Percentiles rank a stretch among this genome's conserved stretches.
Evolutionary conservation across 30 jellyfish, hydroid and myxozoan genomes (phyloP).

Genomic region (Mastigias papua): DNA sequence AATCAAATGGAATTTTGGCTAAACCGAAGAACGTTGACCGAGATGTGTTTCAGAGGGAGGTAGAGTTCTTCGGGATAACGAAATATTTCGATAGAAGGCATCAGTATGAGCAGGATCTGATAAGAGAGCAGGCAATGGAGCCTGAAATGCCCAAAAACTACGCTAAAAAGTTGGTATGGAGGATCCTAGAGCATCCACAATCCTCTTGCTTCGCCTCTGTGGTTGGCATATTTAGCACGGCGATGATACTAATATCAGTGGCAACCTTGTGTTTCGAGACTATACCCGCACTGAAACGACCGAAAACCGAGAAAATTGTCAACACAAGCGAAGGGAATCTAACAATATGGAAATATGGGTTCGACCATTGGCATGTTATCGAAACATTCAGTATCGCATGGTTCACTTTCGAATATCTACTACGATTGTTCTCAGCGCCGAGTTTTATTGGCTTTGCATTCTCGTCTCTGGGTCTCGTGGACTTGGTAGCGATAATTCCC

Average conservation of each 20-base stretch:
- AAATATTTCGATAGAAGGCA: conserved; percentile 79
- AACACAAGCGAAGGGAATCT: conserved; percentile 30
- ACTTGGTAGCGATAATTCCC: conserved; percentile 62
- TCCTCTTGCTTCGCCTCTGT: conserved; percentile 31
- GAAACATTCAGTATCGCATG: conserved; percentile 62
- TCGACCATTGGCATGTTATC: conserved; percentile 65
- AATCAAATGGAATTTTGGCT: conserved; percentile 86
- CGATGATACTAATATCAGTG: conserved; percentile 53
- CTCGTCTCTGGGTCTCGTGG: conserved; percentile 79
- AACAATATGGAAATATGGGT: conserved; percentile 9
- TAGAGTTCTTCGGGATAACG: conserved; percentile 73
- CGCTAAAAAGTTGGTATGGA: conserved; percentile 51
- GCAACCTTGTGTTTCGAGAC: conserved; percentile 83
- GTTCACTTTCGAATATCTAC: conserved; percentile 74
- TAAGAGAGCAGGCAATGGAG: conserved; percentile 5
- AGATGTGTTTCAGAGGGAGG: conserved; percentile 61
- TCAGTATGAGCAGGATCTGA: conserved; percentile 48
- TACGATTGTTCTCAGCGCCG: conserved; percentile 75
- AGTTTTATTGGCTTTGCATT: conserved; percentile 23
- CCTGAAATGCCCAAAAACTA: conserved; percentile 54
- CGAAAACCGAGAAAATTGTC: not conserved
- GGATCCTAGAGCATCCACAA: conserved; percentile 44
- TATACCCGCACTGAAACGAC: conserved; percentile 53
- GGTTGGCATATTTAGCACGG: conserved; percentile 42
- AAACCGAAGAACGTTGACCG: conserved; percentile 71